Conservation (phyloP, 1,140 invertebrate species). For the Drosophila baimaii region DNA sequence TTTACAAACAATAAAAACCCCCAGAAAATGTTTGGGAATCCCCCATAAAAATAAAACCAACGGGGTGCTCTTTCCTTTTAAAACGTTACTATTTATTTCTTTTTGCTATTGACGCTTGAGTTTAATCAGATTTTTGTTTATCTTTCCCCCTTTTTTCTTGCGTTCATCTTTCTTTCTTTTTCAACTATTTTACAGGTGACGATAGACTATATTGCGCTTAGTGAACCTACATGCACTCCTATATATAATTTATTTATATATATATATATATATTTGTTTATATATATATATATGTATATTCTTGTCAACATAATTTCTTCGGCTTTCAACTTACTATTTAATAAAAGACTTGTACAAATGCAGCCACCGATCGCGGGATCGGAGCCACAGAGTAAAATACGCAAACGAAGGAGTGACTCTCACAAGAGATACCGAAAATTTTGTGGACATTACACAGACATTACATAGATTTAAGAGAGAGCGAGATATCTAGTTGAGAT, state of each 20-base stretch:
- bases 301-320: conserved; percentile 62
- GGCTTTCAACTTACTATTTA: conserved; percentile 51
- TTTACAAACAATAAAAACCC: too few species aligned
- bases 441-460: background rate
- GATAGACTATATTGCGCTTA: conserved; percentile 76
- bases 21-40: too few species aligned
- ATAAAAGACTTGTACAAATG: conserved; percentile 53
- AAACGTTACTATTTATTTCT: conserved; percentile 68
- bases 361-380: conserved; percentile 12
- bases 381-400: conserved; percentile 26
- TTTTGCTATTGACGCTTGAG: conserved; percentile 45
- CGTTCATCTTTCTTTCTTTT: conserved; percentile 22
- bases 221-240: conserved; percentile 64
- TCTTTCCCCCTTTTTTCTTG: background rate
- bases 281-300: conserved; percentile 35
- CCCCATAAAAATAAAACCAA: background rate
- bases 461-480: conserved; percentile 2
- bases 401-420: conserved; percentile 7
- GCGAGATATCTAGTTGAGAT: conserved; percentile 48
- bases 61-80: conserved; percentile 31
- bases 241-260: conserved; percentile 55
- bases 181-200: conserved; percentile 69
- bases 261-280: background rate
- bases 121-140: conserved; percentile 27
- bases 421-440: conserved; percentile 11